These are phyloP conservation scores for Acanthococcus lagerstroemiae DNA, from an alignment of 2,888 invertebrate species.

Conservation along the genomic window DNA sequence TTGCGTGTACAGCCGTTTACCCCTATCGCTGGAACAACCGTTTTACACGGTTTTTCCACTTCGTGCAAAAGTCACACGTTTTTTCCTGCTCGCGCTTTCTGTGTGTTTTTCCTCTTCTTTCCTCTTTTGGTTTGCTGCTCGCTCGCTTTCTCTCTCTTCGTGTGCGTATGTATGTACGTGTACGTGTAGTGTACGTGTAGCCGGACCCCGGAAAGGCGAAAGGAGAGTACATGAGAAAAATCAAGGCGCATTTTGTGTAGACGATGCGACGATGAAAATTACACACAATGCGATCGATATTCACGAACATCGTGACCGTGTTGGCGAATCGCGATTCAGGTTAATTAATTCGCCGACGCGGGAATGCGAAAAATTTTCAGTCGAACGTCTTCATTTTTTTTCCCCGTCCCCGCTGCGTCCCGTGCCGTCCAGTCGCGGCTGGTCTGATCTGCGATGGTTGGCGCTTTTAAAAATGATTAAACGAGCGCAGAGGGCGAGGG, in stretches of 20 bases:
- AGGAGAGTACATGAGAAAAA: too few relatives aligned
- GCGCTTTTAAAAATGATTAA: slow-evolving; percentile 30
- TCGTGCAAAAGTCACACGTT: neutral
- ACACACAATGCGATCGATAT: neutral
- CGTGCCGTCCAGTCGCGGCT: neutral
- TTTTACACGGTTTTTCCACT: neutral
- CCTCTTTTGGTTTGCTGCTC: neutral
- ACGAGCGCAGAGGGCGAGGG: slow-evolving; percentile 22
- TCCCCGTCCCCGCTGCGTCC: neutral
- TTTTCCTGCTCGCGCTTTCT: neutral
- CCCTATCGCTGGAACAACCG: neutral
- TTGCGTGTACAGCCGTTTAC: neutral
- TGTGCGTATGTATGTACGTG: neutral
- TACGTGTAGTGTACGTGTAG: neutral
- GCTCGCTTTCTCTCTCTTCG: neutral
- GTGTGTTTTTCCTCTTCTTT: neutral
- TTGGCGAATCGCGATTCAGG: neutral
- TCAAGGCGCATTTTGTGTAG: too few relatives aligned
- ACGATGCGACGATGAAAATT: too few relatives aligned
- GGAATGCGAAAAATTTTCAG: neutral
- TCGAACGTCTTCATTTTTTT: neutral
- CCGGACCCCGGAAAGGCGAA: too few relatives aligned
- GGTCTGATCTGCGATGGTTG: too few relatives aligned
- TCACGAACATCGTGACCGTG: neutral
- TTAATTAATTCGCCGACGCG: neutral